Conservation (phyloP, 2,888 invertebrate species). For the Salticus scenicus region DNA sequence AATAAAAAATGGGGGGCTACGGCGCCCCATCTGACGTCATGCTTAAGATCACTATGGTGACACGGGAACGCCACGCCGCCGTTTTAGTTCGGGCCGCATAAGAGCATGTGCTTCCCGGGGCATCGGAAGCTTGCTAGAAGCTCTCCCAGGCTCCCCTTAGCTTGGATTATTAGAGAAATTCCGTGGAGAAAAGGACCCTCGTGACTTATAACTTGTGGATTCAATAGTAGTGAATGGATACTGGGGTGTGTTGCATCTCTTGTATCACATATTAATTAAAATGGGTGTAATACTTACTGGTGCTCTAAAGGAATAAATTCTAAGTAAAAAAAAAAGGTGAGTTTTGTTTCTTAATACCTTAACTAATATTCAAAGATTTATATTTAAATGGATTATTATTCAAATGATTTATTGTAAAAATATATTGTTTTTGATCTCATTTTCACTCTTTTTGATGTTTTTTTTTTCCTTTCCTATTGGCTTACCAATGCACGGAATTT, state of each 20-base stretch:
- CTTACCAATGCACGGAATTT: too few relatives aligned
- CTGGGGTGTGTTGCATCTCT: not conserved
- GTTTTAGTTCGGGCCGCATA: not conserved
- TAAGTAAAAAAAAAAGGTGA: too few relatives aligned
- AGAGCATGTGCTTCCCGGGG: slow-evolving; percentile 2
- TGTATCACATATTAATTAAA: too few relatives aligned
- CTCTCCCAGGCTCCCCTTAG: not conserved
- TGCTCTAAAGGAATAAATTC: too few relatives aligned
- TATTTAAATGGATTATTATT: too few relatives aligned
- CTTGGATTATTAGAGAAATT: not conserved
- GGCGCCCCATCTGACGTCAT: slow-evolving; percentile 11
- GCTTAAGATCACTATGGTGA: slow-evolving; percentile 4
- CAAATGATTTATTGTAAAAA: too few relatives aligned
- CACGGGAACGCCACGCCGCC: not conserved
- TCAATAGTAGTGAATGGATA: not conserved
- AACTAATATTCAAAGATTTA: too few relatives aligned
- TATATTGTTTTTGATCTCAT: too few relatives aligned
- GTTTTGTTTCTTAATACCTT: too few relatives aligned
- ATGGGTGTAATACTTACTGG: too few relatives aligned
- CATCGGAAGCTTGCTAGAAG: not conserved
- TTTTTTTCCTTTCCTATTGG: too few relatives aligned
- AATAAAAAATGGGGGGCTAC: not conserved
- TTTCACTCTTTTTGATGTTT: too few relatives aligned
- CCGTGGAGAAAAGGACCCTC: not conserved
- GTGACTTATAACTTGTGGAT: not conserved